Base-by-base conservation (phyloP, 2,888 invertebrate genomes). In the Hydrotaea cyrtoneurina region DNA sequence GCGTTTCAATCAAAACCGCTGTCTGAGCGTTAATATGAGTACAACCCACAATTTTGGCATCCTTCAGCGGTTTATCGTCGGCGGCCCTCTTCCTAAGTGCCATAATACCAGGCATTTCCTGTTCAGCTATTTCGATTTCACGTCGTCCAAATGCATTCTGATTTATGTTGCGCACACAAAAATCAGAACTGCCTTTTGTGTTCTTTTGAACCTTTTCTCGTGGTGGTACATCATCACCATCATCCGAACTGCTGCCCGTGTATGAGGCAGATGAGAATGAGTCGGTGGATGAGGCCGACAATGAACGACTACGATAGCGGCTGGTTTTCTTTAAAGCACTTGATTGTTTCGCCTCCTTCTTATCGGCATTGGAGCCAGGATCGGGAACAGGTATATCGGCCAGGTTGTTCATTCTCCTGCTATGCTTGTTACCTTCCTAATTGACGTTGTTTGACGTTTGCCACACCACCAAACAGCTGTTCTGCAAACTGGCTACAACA, bases 1-100 rank as follows among this genome's bases (percentile, higher is more conserved):
- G 93, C 0, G 98, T 98, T 92, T 98, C 98, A 86, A 98, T 96
- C 80, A 98, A 93, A 53, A 98, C 99, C 5, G 99, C 99, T 0
- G 98, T 99, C 93, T 99, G 99, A 57, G 99, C 99, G 93, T 98
- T 99, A 89, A 99, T 98, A 93, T 99, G 99, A 72, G 98, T 99
- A 93, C 99, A 99, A 43, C 98, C 99, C 72, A 99, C 98, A 86
- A 98, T 97, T 94, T 97, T 98, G 13, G 99, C 99, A 91, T 98
- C 98, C 91, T 97, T 97, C 88, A 99, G 92, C 0, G 99, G 99
- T 90, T 98, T 98, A 90, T 99, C 98, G 78, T 98, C 98, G 75
- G 96, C 95, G 0, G 98, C 98, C 85, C 98, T 94, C 89, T 97
- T 97, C 74, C 98, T 94, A 87, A 99, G 93, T 0, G 98, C 98